phyloP scores from a whole-genome alignment of 2,888 invertebrate genomes.

The Lasioglossum morio region DNA sequence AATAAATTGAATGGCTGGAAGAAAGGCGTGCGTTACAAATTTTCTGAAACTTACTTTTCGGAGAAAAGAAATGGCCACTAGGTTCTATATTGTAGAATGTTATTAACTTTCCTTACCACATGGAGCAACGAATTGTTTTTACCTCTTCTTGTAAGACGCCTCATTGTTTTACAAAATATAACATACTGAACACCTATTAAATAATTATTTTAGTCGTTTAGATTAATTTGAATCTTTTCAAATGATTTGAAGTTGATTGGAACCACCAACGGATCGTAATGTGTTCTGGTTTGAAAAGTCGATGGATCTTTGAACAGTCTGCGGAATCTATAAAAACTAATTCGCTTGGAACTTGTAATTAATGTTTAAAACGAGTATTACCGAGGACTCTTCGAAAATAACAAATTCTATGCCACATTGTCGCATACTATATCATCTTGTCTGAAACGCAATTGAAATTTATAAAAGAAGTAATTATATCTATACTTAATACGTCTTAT shows the following conservation, averaged over 20 bases:
- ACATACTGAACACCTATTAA: not conserved
- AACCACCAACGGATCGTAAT: not conserved
- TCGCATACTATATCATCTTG: not conserved
- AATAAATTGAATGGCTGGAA: not conserved
- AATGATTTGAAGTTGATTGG: not conserved
- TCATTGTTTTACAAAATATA: not conserved
- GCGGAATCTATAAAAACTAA: not conserved
- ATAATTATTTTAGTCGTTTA: not conserved
- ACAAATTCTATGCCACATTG: not conserved
- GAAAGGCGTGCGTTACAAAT: not conserved
- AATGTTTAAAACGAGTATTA: not conserved
- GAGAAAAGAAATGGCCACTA: too few relatives aligned
- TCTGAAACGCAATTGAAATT: not conserved
- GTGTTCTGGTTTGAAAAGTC: not conserved
- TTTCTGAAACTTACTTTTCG: not conserved
- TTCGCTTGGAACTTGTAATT: conserved; percentile 2
- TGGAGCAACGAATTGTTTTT: not conserved
- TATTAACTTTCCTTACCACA: not conserved
- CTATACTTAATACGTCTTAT: not conserved
- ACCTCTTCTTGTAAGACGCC: not conserved
- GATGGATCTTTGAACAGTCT: conserved; percentile 13
- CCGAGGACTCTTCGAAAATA: not conserved
- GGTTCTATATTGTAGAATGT: not conserved
- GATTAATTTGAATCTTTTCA: not conserved
- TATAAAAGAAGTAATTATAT: not conserved